These are phyloP conservation scores for Heloderma charlesbogerti DNA, from an alignment of 2,113 vertebrate genomes.

Conservation along the genomic window DNA sequence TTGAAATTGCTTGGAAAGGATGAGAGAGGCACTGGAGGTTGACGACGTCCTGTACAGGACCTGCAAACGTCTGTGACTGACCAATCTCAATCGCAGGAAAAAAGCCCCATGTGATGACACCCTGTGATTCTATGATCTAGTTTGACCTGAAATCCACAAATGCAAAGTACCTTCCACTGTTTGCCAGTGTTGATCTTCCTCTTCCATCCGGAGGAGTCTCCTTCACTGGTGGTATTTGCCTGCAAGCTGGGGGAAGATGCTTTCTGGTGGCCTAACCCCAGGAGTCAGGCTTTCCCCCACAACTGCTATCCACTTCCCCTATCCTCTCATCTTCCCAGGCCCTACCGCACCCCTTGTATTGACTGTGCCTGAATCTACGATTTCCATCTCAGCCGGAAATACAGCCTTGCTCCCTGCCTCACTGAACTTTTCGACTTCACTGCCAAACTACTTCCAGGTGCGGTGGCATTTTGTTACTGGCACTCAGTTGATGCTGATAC, in stretches of 20 bases:
- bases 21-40: too few species aligned
- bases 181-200: not conserved
- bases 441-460: slow-evolving; percentile 24
- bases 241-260: not conserved
- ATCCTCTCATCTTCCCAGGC: not conserved
- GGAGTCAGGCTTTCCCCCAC: not conserved
- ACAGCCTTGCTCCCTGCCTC: slow-evolving; percentile 8
- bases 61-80: too few species aligned
- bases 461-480: slow-evolving; percentile 13
- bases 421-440: not conserved
- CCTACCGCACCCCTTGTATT: not conserved
- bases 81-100: too few species aligned
- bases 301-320: not conserved
- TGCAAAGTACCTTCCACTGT: too few species aligned
- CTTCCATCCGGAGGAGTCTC: not conserved
- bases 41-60: too few species aligned
- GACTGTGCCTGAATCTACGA: not conserved
- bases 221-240: not conserved
- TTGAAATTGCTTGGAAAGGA: too few species aligned
- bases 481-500: not conserved
- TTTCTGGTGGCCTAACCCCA: not conserved
- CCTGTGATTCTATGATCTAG: too few species aligned
- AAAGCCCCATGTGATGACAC: too few species aligned
- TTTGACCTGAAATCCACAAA: too few species aligned
- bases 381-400: not conserved